Evolutionary conservation across 30 jellyfish, hydroid and myxozoan species (phyloP).

Genomic region (Hydractinia symbiolongicarpus): DNA sequence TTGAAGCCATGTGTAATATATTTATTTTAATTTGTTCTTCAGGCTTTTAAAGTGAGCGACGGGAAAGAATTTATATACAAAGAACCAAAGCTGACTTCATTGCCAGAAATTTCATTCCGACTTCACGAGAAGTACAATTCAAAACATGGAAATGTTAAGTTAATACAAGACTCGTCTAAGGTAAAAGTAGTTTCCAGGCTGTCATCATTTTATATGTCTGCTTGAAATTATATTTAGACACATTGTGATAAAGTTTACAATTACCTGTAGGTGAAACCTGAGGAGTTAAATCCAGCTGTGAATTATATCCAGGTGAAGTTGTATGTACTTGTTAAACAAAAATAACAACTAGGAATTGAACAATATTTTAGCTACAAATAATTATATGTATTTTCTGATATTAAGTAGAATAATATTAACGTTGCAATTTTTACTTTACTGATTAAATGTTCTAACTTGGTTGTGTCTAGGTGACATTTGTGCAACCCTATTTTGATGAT

Average conservation of each 20-base stretch:
- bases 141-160: slow-evolving; percentile 79
- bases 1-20: background rate
- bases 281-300: slow-evolving; percentile 91
- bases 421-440: no score
- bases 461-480: slow-evolving; percentile 67
- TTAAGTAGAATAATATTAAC: no score
- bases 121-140: slow-evolving; percentile 56
- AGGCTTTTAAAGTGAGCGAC: slow-evolving; percentile 92
- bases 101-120: slow-evolving; percentile 91
- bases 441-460: background rate
- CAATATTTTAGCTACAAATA: no score
- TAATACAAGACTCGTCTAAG: slow-evolving; percentile 88
- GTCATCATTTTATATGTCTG: background rate
- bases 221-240: background rate
- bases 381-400: no score
- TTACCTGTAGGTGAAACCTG: slow-evolving; percentile 66
- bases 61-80: slow-evolving; percentile 96
- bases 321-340: background rate
- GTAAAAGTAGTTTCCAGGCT: slow-evolving; percentile 21
- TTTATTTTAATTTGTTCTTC: background rate
- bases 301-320: slow-evolving; percentile 83
- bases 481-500: slow-evolving; percentile 86
- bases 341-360: no score
- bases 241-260: background rate
- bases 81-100: slow-evolving; percentile 93